Percentiles rank a stretch among this genome's conserved stretches.
Conservation (phyloP, 2,113 vertebrate genomes). For the Mesitornis unicolor region DNA sequence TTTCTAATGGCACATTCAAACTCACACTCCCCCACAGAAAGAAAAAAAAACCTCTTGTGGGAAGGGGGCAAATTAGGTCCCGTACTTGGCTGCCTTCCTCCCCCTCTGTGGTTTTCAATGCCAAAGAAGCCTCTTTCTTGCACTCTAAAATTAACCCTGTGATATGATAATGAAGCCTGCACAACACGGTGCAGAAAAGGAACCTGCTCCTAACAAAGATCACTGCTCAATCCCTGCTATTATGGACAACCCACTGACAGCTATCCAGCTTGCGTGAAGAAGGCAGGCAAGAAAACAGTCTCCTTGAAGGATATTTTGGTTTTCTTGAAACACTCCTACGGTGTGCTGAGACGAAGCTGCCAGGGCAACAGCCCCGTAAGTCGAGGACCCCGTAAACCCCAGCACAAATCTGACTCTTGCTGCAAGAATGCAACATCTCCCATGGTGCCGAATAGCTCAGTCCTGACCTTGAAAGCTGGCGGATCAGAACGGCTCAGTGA, state of each 20-base stretch:
- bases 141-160: slow-evolving; percentile 21
- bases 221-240: background rate
- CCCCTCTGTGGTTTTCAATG: slow-evolving; percentile 21
- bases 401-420: background rate
- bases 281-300: background rate
- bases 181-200: background rate
- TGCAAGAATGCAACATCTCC: background rate
- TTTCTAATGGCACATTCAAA: background rate
- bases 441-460: background rate
- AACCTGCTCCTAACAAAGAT: background rate
- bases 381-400: background rate
- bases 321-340: background rate
- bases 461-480: background rate
- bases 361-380: background rate
- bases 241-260: background rate
- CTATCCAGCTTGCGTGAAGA: background rate
- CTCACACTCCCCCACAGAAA: background rate
- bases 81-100: slow-evolving; percentile 15
- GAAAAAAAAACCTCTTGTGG: background rate
- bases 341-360: background rate
- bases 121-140: slow-evolving; percentile 34
- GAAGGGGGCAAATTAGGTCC: background rate
- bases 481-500: background rate
- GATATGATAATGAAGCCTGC: background rate
- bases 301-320: background rate